Evolutionary conservation across 92 coral and sea anemone species (phyloP).

Genomic region (Hydrozoanthus gracilis): DNA sequence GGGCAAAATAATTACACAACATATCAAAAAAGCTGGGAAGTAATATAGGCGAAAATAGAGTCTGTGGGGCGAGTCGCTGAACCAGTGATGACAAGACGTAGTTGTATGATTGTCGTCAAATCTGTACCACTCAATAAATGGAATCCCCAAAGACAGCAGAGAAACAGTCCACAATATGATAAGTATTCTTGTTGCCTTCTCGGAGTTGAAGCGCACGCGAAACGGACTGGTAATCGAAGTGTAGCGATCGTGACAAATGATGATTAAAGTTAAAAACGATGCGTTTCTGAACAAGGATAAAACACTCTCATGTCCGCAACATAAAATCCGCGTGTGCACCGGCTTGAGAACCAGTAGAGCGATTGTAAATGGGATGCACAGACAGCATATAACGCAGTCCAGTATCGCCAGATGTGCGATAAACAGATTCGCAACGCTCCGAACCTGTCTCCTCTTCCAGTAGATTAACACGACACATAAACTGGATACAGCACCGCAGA

Average conservation of each 20-base stretch:
- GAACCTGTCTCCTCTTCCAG: constrained; percentile 75
- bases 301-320: constrained; percentile 80
- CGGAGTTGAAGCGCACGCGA: constrained; percentile 64
- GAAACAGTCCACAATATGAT: constrained; percentile 63
- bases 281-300: constrained; percentile 82
- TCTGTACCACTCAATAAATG: constrained; percentile 71
- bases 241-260: constrained; percentile 84
- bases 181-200: constrained; percentile 61
- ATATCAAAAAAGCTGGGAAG: constrained; percentile 67
- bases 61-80: constrained; percentile 52
- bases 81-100: constrained; percentile 51
- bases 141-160: constrained; percentile 47
- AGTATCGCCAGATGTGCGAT: constrained; percentile 77
- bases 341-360: constrained; percentile 63
- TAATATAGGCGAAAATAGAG: constrained; percentile 69
- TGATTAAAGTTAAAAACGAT: constrained; percentile 69
- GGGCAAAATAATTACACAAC: constrained; percentile 66
- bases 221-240: constrained; percentile 82
- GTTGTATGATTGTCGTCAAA: neutral
- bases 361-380: constrained; percentile 71
- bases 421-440: constrained; percentile 77
- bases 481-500: constrained; percentile 67
- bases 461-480: constrained; percentile 68
- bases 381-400: constrained; percentile 66
- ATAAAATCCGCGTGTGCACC: constrained; percentile 58